Base-by-base conservation (phyloP, 2,888 invertebrate genomes). In the Metopia argyrocephala region DNA sequence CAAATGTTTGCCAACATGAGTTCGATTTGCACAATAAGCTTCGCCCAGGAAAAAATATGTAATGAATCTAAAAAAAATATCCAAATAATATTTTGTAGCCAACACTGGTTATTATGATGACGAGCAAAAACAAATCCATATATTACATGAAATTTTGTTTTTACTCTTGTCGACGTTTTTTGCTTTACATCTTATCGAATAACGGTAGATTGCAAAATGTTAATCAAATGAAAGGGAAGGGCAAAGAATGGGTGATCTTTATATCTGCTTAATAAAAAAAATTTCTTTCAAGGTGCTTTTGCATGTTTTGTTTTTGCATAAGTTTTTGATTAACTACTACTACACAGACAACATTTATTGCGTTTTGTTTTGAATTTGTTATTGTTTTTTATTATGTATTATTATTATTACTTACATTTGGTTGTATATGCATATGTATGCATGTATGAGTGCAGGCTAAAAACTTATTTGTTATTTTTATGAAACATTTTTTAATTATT, bases 211-310 rank as follows among this genome's bases (percentile, higher is more conserved):
- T 45, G 21, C 9, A n/a, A 57, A 65, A 57, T 15, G 45, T 21
- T 46, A 31, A 28, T 12, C 31, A 12, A 31, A 5, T 31, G 56
- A 28, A 65, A 31, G 68, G 54, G 31, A 46, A 65, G 65, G 59
- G 46, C 48, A 20, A 25, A 61, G 54, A 54, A 25, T 70, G 31
- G 75, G 57, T 71, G 76, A 76, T 80, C 62, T 71, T 66, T 73
- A 59, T 48, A 65, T 64, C 12, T 66, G 5, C 18, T 21, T 18
- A 31, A 21, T 31, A 56, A 18, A n/a, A n/a, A n/a, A 79, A 75
- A 61, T 75, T 68, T 79, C 70, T 73, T 80, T 80, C 76, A 76
- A 80, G 76, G 80, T 73, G 62, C 31, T 65, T 9, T 20, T 27
- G 18, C 20, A 9, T 56, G 5, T 65, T 28, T 20, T 52, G 18